Evolutionary conservation across 1,140 invertebrate genomes (phyloP).

Genomic region (Onthophagus taurus): DNA sequence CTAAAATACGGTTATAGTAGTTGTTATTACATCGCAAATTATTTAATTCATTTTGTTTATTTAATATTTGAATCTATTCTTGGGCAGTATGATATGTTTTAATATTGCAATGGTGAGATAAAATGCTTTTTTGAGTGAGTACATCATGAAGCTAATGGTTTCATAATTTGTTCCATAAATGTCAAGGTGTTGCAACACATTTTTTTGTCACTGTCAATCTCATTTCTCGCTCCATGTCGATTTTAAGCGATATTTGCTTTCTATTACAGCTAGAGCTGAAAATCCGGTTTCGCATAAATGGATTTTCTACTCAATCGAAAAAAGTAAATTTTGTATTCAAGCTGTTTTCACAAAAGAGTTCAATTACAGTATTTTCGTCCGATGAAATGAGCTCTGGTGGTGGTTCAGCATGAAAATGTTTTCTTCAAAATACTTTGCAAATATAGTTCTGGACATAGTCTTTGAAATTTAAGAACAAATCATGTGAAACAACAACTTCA

Average conservation of each 20-base stretch:
- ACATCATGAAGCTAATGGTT: too few relatives aligned
- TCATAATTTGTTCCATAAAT: too few relatives aligned
- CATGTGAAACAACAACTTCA: slow-evolving; percentile 10
- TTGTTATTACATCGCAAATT: too few relatives aligned
- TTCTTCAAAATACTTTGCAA: slow-evolving; percentile 10
- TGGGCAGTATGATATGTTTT: too few relatives aligned
- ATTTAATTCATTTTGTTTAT: too few relatives aligned
- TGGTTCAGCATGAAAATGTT: slow-evolving; percentile 19
- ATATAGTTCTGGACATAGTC: slow-evolving; percentile 18
- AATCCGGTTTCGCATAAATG: slow-evolving; percentile 29
- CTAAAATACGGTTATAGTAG: too few relatives aligned
- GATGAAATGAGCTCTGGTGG: slow-evolving; percentile 21
- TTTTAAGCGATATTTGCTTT: slow-evolving; percentile 18
- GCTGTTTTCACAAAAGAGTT: slow-evolving; percentile 25
- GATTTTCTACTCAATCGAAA: slow-evolving; percentile 19
- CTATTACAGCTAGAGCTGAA: slow-evolving; percentile 28
- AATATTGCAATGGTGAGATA: too few relatives aligned
- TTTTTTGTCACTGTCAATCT: too few relatives aligned
- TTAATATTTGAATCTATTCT: too few relatives aligned
- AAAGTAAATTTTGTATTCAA: slow-evolving; percentile 18
- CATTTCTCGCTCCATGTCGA: not conserved
- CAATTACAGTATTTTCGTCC: slow-evolving; percentile 22
- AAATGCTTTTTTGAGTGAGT: too few relatives aligned
- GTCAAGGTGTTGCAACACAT: too few relatives aligned
- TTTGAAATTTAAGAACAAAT: slow-evolving; percentile 16